Evolutionary conservation across 2,797 vertebrate genomes (phyloP), one percentile per base, ranked within the genome.

Genomic region (Alosa sapidissima): DNA sequence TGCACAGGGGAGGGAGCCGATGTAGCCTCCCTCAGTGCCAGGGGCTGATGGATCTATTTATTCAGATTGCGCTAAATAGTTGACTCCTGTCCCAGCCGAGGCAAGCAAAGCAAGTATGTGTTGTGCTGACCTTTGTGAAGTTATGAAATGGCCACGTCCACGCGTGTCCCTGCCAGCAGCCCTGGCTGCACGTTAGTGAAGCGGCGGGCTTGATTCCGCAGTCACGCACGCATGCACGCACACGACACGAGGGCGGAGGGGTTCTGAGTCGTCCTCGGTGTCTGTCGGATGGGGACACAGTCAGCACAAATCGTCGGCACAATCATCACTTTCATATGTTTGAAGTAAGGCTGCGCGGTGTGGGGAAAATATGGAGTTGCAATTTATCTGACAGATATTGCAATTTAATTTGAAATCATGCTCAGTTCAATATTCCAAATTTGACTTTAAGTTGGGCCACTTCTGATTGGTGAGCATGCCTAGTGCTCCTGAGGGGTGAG

Each of bases 61-160:
- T 36, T 41, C 33, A 36, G 16, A 36, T 41, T 75, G 36, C 3
- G 14, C 14, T 19, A 45, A 75, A 75, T 75, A 75, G 68, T 41
- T 41, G 68, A 75, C 41, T 75, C 33, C 36, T 75, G 68, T 75
- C 68, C 68, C 68, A 75, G 68, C 33, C 36, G 33, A 52, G 51
- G 11, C 51, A 13, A 52, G 51, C 13, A 3, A 52, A 14, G 14
- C 2, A 14, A 3, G 68, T 13, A 45, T 75, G 68, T 75, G 41
- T 75, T 41, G 14, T 45, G 68, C 68, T 75, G 68, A 75, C 68
- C 62, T 68, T 28, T 68, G 24, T 14, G 62, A 3, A 33, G 21
- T 68, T 68, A 68, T 36, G 62, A 68, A 68, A 68, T 10, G 8
- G 62, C 62, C 2, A 11, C 3, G 62, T 68, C 28, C 62, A 68